Evolutionary conservation across 2,888 invertebrate genomes (phyloP).

Genomic region (Chelonus formosanus): DNA sequence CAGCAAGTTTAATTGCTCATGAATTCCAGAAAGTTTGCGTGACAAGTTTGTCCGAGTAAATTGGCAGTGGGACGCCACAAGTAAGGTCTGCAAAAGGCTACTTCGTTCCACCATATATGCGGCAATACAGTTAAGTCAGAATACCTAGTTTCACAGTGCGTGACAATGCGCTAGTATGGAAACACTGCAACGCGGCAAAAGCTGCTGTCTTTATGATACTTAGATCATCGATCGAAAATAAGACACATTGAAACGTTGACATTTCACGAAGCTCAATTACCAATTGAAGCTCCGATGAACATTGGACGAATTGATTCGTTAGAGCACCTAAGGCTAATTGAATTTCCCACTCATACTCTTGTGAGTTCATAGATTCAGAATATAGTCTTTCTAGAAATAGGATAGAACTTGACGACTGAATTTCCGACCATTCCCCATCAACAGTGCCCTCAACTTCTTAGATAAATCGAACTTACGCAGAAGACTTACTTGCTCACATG

Average conservation of each 20-base stretch:
- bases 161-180: constrained; percentile 21
- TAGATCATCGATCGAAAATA: not conserved
- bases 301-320: constrained; percentile 31
- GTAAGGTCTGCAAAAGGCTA: constrained; percentile 12
- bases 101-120: not conserved
- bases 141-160: constrained; percentile 8
- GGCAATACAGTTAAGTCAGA: not conserved
- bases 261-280: constrained; percentile 25
- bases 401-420: constrained; percentile 17
- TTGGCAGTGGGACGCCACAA: constrained; percentile 26
- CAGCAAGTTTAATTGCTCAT: constrained; percentile 21
- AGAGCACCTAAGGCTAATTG: constrained; percentile 27
- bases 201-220: too few species aligned
- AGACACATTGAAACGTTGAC: constrained; percentile 9
- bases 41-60: constrained; percentile 33
- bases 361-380: not conserved
- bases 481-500: not conserved
- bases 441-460: not conserved
- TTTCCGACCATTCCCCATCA: constrained; percentile 19
- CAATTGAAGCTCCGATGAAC: constrained; percentile 20
- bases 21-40: constrained; percentile 27
- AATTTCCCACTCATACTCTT: constrained; percentile 13
- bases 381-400: not conserved
- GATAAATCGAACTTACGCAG: not conserved
- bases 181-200: constrained; percentile 24